phyloP scores from a whole-genome alignment of 2,888 invertebrate genomes.

The Sphinx pinastri region DNA sequence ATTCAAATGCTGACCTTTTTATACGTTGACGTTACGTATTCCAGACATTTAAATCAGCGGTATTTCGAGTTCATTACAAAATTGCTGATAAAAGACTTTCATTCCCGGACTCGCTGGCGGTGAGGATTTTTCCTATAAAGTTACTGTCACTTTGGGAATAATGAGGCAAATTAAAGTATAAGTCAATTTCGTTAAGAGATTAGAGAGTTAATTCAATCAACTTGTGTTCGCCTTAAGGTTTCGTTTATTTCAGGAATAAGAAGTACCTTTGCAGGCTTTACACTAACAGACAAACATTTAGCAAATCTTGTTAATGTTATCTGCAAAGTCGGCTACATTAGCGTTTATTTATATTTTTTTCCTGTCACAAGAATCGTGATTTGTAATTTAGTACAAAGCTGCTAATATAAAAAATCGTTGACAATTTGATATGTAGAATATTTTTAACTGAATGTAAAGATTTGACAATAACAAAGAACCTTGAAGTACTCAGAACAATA shows the following conservation, averaged over 20 bases:
- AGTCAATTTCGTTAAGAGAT: background rate
- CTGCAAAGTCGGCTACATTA: slow-evolving; percentile 18
- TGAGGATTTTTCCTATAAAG: background rate
- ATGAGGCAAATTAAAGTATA: background rate
- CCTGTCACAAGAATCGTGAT: slow-evolving; percentile 45
- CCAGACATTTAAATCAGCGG: background rate
- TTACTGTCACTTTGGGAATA: background rate
- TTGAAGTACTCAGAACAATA: too few species aligned
- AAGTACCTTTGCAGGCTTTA: too few species aligned
- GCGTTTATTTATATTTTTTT: slow-evolving; percentile 30
- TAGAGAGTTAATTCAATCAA: background rate
- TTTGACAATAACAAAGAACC: slow-evolving; percentile 16
- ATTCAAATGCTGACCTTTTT: background rate
- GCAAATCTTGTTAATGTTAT: slow-evolving; percentile 3
- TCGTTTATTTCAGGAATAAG: too few species aligned
- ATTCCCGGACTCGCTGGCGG: background rate
- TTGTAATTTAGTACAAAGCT: slow-evolving; percentile 37
- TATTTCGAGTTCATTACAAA: background rate
- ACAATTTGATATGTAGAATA: slow-evolving; percentile 21
- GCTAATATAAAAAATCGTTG: slow-evolving; percentile 36
- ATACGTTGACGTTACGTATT: background rate
- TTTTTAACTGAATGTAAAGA: slow-evolving; percentile 29
- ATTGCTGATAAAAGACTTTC: background rate
- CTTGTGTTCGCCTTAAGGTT: background rate
- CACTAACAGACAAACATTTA: background rate